Evolutionary conservation across 2,113 vertebrate genomes (phyloP), one percentile per base, ranked within the genome.

Genomic region (Probosciger aterrimus): DNA sequence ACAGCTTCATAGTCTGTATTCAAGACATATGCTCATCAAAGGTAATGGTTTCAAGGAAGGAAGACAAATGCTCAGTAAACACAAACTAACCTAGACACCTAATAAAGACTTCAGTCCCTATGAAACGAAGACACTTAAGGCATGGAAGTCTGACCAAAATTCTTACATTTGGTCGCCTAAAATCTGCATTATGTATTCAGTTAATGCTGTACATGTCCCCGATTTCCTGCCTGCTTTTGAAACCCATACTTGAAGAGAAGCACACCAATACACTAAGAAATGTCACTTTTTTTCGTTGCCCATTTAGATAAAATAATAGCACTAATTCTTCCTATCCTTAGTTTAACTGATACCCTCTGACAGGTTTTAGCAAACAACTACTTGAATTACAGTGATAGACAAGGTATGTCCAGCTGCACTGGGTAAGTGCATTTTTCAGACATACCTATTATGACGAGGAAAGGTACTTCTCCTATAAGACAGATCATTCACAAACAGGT

Each of bases 401-500:
- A 89, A 77, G 94, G 55, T 84, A 94, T 96, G 96, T 93, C 96
- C 96, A 96, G 93, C 92, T 86, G 94, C 92, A 93, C 94, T 93
- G 88, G 84, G 6, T 82, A 92, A 95, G 92, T 95, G 94, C 94
- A n/a, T 60, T 69, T 89, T 31, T 86, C 94, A 94, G 88, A 95
- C 95, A 97, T 96, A 96, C 93, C 96, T 94, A 95, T 64, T 90
- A 44, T 94, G 95, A 78, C 95, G 95, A 96, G 93, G 96, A 93
- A 94, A 94, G 95, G 95, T 37, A 96, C 95, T 97, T 96, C 96
- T 96, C 96, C 96, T 96, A 96, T 44, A 96, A 96, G 96, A 96
- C 92, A 96, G 93, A 96, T 95, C 95, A 95, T 82, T 97, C 96
- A 97, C 92, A 97, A 96, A 96, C 95, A 96, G 96, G 96, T 97